Conservation (phyloP, 1,140 invertebrate genomes). For the Pseudomyrmex cubaensis region DNA sequence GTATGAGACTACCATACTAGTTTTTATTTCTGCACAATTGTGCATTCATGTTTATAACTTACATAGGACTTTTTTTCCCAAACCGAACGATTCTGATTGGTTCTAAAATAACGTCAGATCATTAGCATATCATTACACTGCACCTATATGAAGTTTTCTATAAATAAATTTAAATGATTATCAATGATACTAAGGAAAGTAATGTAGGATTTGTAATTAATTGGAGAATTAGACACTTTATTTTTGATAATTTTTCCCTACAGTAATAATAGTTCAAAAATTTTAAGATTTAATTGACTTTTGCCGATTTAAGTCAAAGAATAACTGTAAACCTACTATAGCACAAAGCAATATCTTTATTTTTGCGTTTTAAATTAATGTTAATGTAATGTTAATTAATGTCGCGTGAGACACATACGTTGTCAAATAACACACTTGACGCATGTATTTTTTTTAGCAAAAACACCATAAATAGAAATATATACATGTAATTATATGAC, state of each 20-base stretch:
- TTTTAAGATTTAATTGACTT: too few species aligned
- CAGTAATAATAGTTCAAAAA: too few species aligned
- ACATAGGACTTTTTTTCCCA: conserved; percentile 41
- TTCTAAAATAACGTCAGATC: background rate
- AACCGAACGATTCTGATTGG: background rate
- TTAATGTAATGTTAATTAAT: conserved; percentile 3
- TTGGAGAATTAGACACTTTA: too few species aligned
- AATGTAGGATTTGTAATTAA: too few species aligned
- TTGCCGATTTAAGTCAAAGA: background rate
- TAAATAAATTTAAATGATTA: too few species aligned
- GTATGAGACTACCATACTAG: conserved; percentile 42
- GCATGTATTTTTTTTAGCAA: conserved; percentile 32
- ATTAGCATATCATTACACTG: background rate
- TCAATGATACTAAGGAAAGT: too few species aligned
- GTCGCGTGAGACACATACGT: conserved; percentile 3
- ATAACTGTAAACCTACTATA: background rate
- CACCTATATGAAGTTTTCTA: too few species aligned
- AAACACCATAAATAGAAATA: conserved; percentile 15
- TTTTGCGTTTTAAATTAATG: background rate
- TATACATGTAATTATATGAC: conserved; percentile 4
- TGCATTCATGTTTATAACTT: background rate
- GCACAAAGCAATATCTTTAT: conserved; percentile 11
- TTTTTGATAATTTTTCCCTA: too few species aligned
- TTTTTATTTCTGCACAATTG: conserved; percentile 24
- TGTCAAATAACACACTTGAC: conserved; percentile 37